A percentile compares a stretch with the other conserved stretches of the same genome.
Evolutionary conservation across 64 coral and sea anemone species (phyloP).

Genomic region (Stichodactyla mertensii): DNA sequence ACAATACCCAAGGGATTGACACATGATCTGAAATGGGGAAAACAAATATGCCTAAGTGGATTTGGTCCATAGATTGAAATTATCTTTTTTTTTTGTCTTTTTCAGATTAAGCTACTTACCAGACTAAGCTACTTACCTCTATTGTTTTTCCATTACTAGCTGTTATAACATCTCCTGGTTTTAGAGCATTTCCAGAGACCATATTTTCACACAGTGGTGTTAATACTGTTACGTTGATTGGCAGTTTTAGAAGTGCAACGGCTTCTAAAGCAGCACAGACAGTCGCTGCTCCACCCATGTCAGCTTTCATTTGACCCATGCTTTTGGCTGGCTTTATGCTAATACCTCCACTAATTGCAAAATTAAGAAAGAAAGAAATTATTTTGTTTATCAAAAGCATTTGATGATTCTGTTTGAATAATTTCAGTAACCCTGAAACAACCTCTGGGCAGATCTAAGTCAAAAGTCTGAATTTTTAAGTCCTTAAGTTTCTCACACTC

Average conservation of each 20-base stretch:
- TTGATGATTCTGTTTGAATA: too few species aligned
- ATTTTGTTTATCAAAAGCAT: too few species aligned
- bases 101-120: too few species aligned
- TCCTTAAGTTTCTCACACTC: too few species aligned
- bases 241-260: conserved; percentile 74
- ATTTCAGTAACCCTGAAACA: too few species aligned
- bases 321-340: conserved; percentile 76
- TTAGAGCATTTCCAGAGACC: conserved; percentile 80
- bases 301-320: conserved; percentile 88
- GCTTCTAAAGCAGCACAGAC: conserved; percentile 77
- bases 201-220: conserved; percentile 94
- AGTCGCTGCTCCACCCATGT: conserved; percentile 96
- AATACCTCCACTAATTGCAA: conserved; percentile 75
- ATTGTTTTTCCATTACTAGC: conserved; percentile 96
- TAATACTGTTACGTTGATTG: conserved; percentile 84
- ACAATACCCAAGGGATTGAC: too few species aligned
- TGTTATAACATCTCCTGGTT: conserved; percentile 92
- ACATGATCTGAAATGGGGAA: background rate
- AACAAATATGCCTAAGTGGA: background rate
- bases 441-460: too few species aligned
- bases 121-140: conserved; percentile 54
- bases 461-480: too few species aligned
- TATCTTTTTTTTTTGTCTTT: too few species aligned
- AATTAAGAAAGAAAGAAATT: background rate
- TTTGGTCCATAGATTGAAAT: background rate